Percentiles rank a stretch among this genome's conserved stretches.
phyloP scores from a whole-genome alignment of 2,888 invertebrate species.

The Hydriomena furcata region DNA sequence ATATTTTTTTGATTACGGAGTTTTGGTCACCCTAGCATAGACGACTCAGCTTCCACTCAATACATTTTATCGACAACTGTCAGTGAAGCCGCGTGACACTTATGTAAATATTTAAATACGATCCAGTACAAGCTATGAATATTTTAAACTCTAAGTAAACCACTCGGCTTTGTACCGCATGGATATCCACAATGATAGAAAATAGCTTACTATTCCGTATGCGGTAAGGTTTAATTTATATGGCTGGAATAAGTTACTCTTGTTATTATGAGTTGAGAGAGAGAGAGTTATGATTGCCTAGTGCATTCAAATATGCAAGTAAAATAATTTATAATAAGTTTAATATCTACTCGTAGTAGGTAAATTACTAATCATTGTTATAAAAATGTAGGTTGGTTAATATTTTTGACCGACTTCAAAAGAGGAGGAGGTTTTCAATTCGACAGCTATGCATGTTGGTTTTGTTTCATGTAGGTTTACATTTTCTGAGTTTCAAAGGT shows the following conservation, averaged over 20 bases:
- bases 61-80: slow-evolving; percentile 81
- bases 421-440: too few species aligned
- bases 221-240: slow-evolving; percentile 58
- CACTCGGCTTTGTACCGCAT: slow-evolving; percentile 72
- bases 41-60: slow-evolving; percentile 68
- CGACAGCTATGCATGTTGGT: too few species aligned
- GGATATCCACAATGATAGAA: slow-evolving; percentile 64
- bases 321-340: not conserved
- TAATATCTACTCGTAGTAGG: too few species aligned
- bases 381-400: too few species aligned
- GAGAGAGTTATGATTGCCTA: too few species aligned
- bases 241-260: not conserved
- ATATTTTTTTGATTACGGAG: slow-evolving; percentile 28
- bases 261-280: too few species aligned
- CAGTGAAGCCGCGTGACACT: slow-evolving; percentile 81
- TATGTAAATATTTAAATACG: slow-evolving; percentile 85
- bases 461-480: too few species aligned
- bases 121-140: slow-evolving; percentile 85
- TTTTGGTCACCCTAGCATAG: slow-evolving; percentile 37
- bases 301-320: slow-evolving; percentile 1
- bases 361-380: too few species aligned
- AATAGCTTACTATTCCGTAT: slow-evolving; percentile 53
- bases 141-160: slow-evolving; percentile 83
- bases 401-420: too few species aligned
- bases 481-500: too few species aligned